A percentile compares a stretch with the other conserved stretches of the same genome.
Evolutionary conservation across 2,888 invertebrate genomes (phyloP).

Genomic region (Cabera pusaria): DNA sequence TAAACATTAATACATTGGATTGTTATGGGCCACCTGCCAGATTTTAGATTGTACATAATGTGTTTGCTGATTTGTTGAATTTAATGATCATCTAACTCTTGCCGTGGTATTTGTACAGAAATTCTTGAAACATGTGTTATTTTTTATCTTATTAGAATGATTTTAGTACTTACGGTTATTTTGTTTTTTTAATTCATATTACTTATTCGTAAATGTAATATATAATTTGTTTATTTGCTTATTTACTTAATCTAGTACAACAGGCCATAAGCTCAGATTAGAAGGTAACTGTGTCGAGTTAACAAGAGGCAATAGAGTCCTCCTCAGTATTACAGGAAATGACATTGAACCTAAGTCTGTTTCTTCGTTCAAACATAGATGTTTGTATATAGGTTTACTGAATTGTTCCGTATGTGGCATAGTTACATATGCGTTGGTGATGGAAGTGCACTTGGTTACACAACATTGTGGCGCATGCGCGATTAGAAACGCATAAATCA

Average conservation of each 20-base stretch:
- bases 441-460: conserved; percentile 41
- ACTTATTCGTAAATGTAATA: too few species aligned
- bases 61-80: conserved; percentile 7
- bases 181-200: too few species aligned
- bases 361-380: conserved; percentile 6
- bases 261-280: too few species aligned
- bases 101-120: background rate
- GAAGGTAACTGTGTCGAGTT: conserved; percentile 1
- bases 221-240: too few species aligned
- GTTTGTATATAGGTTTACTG: conserved; percentile 11
- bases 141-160: too few species aligned
- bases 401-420: conserved; percentile 35
- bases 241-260: too few species aligned
- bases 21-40: conserved; percentile 11
- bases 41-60: conserved; percentile 5
- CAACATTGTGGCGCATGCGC: conserved; percentile 47
- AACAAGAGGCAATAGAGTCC: conserved; percentile 7
- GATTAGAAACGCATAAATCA: conserved; percentile 62
- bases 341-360: conserved; percentile 18
- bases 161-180: too few species aligned
- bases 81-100: conserved; percentile 3
- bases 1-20: conserved; percentile 9
- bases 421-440: conserved; percentile 35
- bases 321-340: conserved; percentile 1
- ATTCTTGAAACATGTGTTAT: background rate